Percentiles rank a stretch among this genome's conserved stretches.
Evolutionary conservation across 1,140 invertebrate genomes (phyloP).

Genomic region (Formica selysi): DNA sequence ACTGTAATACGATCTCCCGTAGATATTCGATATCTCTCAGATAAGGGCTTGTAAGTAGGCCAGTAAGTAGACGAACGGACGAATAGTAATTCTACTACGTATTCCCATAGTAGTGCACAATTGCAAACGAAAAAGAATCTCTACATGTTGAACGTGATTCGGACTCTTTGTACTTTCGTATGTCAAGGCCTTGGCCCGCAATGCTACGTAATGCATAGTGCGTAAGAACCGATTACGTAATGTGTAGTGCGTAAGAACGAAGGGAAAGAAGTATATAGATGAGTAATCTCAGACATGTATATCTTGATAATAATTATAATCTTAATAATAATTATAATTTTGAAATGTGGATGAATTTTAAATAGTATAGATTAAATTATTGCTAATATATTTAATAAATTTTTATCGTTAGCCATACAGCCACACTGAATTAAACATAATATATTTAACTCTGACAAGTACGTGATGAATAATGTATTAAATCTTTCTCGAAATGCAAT

Average conservation of each 20-base stretch:
- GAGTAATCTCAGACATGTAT: not conserved
- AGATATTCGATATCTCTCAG: slow-evolving; percentile 78
- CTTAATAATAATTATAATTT: not conserved
- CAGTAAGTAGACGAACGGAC: slow-evolving; percentile 74
- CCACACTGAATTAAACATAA: not conserved
- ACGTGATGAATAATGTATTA: not conserved
- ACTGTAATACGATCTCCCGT: slow-evolving; percentile 77
- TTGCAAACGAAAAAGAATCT: slow-evolving; percentile 32
- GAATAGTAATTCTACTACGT: slow-evolving; percentile 75
- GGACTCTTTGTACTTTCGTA: slow-evolving; percentile 10
- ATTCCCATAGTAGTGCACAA: slow-evolving; percentile 70
- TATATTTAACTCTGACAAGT: not conserved
- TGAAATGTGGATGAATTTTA: not conserved
- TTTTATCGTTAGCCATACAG: not conserved
- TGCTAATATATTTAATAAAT: slow-evolving; percentile 2
- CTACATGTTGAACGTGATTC: not conserved
- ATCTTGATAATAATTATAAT: not conserved
- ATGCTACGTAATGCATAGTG: not conserved
- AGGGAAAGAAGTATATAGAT: too few relatives aligned
- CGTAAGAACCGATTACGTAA: not conserved
- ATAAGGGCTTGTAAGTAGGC: slow-evolving; percentile 77
- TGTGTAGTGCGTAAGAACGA: not conserved
- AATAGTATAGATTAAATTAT: not conserved
- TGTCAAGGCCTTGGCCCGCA: not conserved
- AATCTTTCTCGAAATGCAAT: not conserved